Evolutionary conservation across 2,797 vertebrate genomes (phyloP).

Genomic region (Sebastes jordani): DNA sequence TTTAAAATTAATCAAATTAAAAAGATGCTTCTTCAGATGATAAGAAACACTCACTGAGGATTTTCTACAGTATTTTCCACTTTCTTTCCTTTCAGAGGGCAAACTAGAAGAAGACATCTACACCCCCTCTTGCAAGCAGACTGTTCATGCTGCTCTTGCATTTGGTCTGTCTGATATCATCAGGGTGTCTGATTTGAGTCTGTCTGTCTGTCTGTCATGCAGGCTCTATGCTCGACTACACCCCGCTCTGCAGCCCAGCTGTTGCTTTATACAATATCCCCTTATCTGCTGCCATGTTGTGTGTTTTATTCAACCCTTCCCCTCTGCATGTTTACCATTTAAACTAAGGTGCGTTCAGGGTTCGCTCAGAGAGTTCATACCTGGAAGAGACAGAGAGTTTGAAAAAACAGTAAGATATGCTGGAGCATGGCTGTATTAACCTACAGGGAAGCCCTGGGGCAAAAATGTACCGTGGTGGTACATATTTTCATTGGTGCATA

Average conservation of each 20-base stretch:
- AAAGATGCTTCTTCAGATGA: background rate
- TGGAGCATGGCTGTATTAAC: background rate
- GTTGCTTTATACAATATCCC: background rate
- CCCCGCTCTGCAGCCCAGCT: background rate
- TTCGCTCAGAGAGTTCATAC: background rate
- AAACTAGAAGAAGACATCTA: background rate
- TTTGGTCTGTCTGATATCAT: background rate
- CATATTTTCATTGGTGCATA: background rate
- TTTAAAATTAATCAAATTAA: background rate
- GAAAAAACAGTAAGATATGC: background rate
- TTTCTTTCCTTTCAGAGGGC: background rate
- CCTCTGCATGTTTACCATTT: background rate
- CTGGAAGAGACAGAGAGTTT: background rate
- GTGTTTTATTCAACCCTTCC: background rate
- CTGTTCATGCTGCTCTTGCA: background rate
- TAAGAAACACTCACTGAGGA: background rate
- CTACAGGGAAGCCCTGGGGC: background rate
- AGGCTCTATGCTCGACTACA: background rate
- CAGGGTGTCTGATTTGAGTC: background rate
- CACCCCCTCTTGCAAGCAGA: background rate
- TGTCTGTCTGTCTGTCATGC: background rate
- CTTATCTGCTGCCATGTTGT: background rate
- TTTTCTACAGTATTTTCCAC: background rate
- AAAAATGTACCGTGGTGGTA: too few species aligned
- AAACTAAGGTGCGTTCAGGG: background rate